Base-by-base conservation (phyloP, 2,113 vertebrate species). In the Conger conger region DNA sequence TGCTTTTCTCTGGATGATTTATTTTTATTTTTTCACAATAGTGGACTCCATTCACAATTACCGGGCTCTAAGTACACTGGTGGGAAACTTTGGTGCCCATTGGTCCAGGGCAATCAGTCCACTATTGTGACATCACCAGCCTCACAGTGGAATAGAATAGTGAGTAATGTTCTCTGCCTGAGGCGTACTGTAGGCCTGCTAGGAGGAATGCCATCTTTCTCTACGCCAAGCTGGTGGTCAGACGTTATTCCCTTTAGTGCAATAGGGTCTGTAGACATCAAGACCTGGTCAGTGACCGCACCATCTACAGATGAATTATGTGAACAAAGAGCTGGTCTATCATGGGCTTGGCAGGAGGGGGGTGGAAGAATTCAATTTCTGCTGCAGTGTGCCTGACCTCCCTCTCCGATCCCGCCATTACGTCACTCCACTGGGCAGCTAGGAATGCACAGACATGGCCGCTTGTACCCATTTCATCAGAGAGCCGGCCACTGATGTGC, bases 1-100 rank as follows among this genome's bases (percentile, higher is more conserved):
- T 53, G 45, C 78, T 81, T 84, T 40, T 88, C 85, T 88, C 89
- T 87, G 73, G 86, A 89, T 86, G 90, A 89, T 86, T 50, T 73
- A 42, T 85, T 80, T 3, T 90, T 81, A 93, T 88, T 84, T n/a
- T n/a, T n/a, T n/a, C n/a, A n/a, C n/a, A n/a, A n/a, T n/a, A n/a
- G n/a, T n/a, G n/a, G 85, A 78, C 86, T 87, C 83, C 38, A 81
- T n/a, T 81, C 40, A 57, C 17, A 37, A 38, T 45, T 76, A 50
- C 63, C 30, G 11, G 38, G 77, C 38, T 82, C 35, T 16, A 78
- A 53, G 60, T 80, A 33, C 1, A 54, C 42, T 33, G 13, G 8
- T 82, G 36, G 60, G 57, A 50, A 80, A 17, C 23, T 80, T 54
- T 45, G 35, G 76, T 18, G 13, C 53, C 40, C 79, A 40, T 33